Evolutionary conservation across 2,797 vertebrate species (phyloP).

Genomic region (Sylvilagus floridanus): DNA sequence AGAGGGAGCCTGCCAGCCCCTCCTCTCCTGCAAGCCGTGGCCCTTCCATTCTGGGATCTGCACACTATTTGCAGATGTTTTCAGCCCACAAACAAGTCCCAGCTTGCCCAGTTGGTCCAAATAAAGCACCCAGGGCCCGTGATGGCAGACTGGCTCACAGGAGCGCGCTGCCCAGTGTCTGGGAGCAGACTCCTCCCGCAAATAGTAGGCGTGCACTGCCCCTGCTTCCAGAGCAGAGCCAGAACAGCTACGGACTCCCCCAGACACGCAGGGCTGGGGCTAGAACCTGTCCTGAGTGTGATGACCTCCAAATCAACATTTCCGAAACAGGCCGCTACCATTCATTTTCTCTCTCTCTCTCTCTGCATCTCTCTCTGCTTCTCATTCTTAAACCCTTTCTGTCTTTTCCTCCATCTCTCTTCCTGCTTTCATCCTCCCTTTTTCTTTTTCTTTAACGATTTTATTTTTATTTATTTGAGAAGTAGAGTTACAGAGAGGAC

Average conservation of each 20-base stretch:
- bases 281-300: background rate
- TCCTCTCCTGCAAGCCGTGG: background rate
- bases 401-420: background rate
- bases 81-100: conserved; percentile 66
- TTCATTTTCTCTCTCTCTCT: background rate
- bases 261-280: background rate
- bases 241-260: background rate
- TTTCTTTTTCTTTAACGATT: background rate
- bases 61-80: conserved; percentile 79
- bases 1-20: conserved; percentile 8
- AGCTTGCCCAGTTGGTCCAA: conserved; percentile 76
- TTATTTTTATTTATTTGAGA: too few species aligned
- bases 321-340: background rate
- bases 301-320: background rate
- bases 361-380: background rate
- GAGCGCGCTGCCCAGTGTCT: background rate
- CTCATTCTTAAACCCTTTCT: background rate
- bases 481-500: too few species aligned
- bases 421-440: background rate
- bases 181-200: conserved; percentile 25
- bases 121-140: conserved; percentile 68
- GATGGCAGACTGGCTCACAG: conserved; percentile 35
- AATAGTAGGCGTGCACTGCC: conserved; percentile 25
- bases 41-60: conserved; percentile 76
- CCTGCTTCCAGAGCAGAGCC: conserved; percentile 15